These are phyloP conservation scores for Anniella stebbinsi DNA, from an alignment of 2,797 vertebrate species.

Conservation along the genomic window DNA sequence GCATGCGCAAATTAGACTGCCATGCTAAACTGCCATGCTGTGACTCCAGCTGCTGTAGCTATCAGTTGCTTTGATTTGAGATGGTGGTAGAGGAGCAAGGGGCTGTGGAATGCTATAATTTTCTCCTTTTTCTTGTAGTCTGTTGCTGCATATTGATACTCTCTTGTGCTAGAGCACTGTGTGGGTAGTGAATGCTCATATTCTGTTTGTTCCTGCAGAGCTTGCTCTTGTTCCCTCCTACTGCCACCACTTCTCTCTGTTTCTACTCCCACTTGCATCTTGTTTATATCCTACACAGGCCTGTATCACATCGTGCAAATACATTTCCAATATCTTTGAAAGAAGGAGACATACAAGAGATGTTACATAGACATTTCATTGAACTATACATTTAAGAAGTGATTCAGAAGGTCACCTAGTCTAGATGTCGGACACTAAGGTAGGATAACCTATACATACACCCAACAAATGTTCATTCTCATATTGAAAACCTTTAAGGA, in stretches of 20 bases:
- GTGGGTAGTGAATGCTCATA: slow-evolving; percentile 11
- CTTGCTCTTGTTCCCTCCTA: slow-evolving; percentile 9
- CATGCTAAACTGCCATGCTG: too few species aligned
- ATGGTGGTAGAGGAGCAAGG: neutral
- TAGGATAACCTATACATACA: neutral
- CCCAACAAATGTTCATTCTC: neutral
- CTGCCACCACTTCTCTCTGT: neutral
- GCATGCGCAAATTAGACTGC: neutral
- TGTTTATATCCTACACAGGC: neutral
- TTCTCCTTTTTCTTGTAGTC: neutral
- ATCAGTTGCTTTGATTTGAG: neutral
- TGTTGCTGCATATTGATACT: neutral
- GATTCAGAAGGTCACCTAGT: neutral
- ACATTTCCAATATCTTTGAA: neutral
- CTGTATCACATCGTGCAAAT: neutral
- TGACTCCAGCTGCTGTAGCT: neutral
- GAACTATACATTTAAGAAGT: neutral
- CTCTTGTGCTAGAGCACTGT: neutral
- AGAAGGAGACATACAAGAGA: neutral
- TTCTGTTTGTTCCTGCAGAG: slow-evolving; percentile 15
- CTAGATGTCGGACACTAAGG: neutral
- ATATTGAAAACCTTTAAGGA: neutral
- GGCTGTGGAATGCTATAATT: neutral
- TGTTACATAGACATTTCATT: neutral
- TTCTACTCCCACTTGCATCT: neutral